Base-by-base conservation (phyloP, 2,797 vertebrate genomes). In the Distichodus sexfasciatus region DNA sequence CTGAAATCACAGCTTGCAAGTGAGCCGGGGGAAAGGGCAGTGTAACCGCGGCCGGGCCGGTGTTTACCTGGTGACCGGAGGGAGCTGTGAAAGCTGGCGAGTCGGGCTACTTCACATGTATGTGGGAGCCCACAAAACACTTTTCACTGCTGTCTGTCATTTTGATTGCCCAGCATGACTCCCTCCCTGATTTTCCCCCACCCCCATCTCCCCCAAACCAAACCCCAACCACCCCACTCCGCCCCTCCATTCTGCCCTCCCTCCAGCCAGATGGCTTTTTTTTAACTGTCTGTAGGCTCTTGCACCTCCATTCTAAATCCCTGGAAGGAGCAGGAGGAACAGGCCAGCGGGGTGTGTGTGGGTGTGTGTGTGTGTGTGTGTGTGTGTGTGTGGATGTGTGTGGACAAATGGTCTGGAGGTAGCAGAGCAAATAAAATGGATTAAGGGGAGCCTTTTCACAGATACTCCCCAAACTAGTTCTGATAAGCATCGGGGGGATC, bases 391-490 rank as follows among this genome's bases (percentile, higher is more conserved):
- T n/a, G 64, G 78, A 76, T 77, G 81, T 69, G 84, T 86, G 89
- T 89, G 94, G 90, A 95, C 97, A 98, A 98, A 99, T 96, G 97
- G 94, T 96, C 93, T 71, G 90, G 94, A 96, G 96, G 95, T 90
- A 89, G 87, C 86, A 87, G 87, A 89, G 94, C 93, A 97, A 95
- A 94, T 93, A 94, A 93, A 94, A 93, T 91, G 92, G 95, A 96
- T 97, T 96, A 96, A 94, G 91, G 89, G 88, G 89, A 87, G 85
- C 87, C 87, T 89, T 91, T 91, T 91, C 87, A 91, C 89, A 92
- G 87, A 92, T 88, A 90, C 85, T 88, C 89, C 87, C n/a, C 23
- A 87, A 88, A 90, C 88, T 85, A 87, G 87, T 87, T 87, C 66
- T 69, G 43, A 65, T 70, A 74, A 73, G 66, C 31, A 58, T 26